Conservation (phyloP, 1,140 invertebrate species). For the Chymomyza costata region DNA sequence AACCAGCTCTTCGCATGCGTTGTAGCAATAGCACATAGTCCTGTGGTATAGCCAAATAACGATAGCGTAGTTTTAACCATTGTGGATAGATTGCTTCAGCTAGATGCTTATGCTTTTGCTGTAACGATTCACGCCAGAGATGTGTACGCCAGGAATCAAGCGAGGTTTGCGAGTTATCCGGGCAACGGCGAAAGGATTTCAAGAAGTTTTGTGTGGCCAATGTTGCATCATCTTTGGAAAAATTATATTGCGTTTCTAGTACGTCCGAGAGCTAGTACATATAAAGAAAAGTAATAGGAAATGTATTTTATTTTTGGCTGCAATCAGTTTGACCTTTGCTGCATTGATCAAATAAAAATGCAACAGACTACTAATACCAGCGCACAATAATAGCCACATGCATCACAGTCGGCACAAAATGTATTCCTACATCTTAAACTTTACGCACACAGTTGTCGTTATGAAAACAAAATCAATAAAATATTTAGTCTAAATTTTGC, state of each 20-base stretch:
- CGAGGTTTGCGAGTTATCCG: conserved; percentile 82
- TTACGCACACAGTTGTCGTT: too few species aligned
- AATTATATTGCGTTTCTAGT: conserved; percentile 81
- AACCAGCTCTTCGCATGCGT: conserved; percentile 79
- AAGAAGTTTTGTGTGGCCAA: conserved; percentile 82
- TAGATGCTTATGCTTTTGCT: conserved; percentile 82
- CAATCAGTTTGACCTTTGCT: neutral
- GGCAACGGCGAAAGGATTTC: conserved; percentile 84
- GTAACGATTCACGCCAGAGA: conserved; percentile 85
- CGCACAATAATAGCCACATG: neutral
- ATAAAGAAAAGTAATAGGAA: conserved; percentile 12
- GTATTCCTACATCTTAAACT: too few species aligned
- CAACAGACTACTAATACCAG: neutral
- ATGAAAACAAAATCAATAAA: too few species aligned
- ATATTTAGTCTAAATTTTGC: too few species aligned
- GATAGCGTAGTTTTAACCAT: conserved; percentile 86
- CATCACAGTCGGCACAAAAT: too few species aligned
- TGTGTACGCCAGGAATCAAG: conserved; percentile 85
- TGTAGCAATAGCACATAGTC: conserved; percentile 81
- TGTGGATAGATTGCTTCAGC: conserved; percentile 82
- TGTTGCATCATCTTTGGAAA: conserved; percentile 79
- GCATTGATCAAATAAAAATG: conserved; percentile 6
- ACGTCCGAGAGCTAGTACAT: conserved; percentile 81
- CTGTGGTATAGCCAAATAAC: conserved; percentile 80
- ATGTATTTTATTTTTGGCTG: neutral